Evolutionary conservation across 2,113 vertebrate genomes (phyloP).

Genomic region (Cnemophilus loriae): DNA sequence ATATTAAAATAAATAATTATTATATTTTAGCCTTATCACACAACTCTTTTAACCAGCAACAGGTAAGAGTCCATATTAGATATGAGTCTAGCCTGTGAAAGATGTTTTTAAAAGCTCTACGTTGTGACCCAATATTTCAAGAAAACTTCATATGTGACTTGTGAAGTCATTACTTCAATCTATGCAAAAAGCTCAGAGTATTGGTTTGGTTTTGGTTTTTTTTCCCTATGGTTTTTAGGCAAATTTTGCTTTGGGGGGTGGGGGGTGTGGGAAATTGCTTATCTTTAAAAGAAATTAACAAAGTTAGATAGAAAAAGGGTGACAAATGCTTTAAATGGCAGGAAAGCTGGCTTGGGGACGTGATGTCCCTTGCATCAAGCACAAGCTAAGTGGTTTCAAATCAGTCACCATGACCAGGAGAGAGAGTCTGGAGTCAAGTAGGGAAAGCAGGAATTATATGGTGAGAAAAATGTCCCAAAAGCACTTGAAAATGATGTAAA

Average conservation of each 20-base stretch:
- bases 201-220: background rate
- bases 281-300: background rate
- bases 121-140: background rate
- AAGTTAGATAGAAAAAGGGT: background rate
- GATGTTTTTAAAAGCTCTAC: background rate
- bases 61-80: accelerated
- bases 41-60: background rate
- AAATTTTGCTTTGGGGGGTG: background rate
- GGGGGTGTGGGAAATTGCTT: background rate
- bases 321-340: background rate
- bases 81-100: background rate
- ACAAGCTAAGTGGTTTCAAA: background rate
- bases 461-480: conserved; percentile 1
- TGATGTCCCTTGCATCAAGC: background rate
- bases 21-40: background rate
- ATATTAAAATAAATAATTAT: background rate
- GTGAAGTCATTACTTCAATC: background rate
- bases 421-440: background rate
- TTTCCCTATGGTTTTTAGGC: background rate
- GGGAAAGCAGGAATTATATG: background rate
- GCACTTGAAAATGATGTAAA: conserved; percentile 12
- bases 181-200: background rate
- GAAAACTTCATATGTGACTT: background rate
- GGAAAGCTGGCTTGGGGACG: background rate
- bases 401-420: background rate